Evolutionary conservation across 2,113 vertebrate species (phyloP).

Genomic region (Zootoca vivipara): DNA sequence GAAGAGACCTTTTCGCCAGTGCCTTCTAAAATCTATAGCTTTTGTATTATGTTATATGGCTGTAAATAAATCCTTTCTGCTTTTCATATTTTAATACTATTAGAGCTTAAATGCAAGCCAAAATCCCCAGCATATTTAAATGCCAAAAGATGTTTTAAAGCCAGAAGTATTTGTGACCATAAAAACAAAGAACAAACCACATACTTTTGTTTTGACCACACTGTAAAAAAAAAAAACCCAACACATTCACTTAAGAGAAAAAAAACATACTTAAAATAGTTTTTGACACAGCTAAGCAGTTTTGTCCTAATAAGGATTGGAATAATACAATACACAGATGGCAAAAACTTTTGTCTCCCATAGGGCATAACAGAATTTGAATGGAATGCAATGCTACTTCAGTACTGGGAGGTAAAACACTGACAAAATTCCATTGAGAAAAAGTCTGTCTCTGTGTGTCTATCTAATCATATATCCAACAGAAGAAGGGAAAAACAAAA

Average conservation of each 20-base stretch:
- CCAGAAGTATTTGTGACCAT: conserved; percentile 59
- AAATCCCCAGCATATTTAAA: neutral
- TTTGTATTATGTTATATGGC: conserved; percentile 21
- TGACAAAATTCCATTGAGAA: conserved; percentile 23
- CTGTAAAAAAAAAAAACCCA: conserved; percentile 35
- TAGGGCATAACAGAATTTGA: conserved; percentile 15
- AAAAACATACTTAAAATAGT: conserved; percentile 71
- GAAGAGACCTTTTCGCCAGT: neutral
- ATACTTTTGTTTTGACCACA: conserved; percentile 55
- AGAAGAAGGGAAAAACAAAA: too few species aligned
- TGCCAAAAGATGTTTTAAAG: conserved; percentile 23
- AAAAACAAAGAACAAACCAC: conserved; percentile 24
- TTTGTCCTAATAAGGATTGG: conserved; percentile 73
- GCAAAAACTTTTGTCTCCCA: conserved; percentile 2
- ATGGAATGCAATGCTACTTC: conserved; percentile 17
- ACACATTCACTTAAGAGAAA: conserved; percentile 30
- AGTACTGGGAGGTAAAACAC: neutral
- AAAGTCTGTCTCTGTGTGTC: neutral
- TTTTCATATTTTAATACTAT: conserved; percentile 24
- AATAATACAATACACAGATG: conserved; percentile 48
- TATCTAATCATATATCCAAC: too few species aligned
- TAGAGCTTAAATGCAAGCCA: conserved; percentile 29
- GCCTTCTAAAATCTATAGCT: neutral
- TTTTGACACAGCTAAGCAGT: conserved; percentile 56
- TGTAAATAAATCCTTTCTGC: neutral